Conservation (phyloP, 1,140 invertebrate species). For the Drosophila tani region DNA sequence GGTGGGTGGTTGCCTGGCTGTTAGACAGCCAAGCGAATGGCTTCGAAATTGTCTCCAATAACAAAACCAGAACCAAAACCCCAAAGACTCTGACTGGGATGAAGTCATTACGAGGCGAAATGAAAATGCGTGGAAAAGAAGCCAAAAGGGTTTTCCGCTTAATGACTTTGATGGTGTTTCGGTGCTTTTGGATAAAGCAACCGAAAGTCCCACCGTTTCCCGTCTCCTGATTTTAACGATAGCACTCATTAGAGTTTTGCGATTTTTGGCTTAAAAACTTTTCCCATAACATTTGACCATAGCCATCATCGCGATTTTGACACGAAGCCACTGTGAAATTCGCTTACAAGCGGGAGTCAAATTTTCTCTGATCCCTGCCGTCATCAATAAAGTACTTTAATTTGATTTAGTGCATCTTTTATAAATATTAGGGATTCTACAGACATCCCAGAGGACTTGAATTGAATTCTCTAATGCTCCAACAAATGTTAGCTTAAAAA, state of each 20-base stretch:
- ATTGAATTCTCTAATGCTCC: not conserved
- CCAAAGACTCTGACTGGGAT: constrained; percentile 54
- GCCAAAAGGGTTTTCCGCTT: constrained; percentile 76
- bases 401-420: constrained; percentile 6
- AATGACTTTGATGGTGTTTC: constrained; percentile 68
- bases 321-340: constrained; percentile 27
- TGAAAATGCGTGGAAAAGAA: constrained; percentile 67
- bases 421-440: not conserved
- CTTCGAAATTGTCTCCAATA: constrained; percentile 74
- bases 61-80: constrained; percentile 49
- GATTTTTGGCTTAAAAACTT: constrained; percentile 68
- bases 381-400: constrained; percentile 32
- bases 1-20: constrained; percentile 15
- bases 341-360: constrained; percentile 29
- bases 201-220: constrained; percentile 15
- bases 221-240: constrained; percentile 63
- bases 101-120: constrained; percentile 78
- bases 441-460: not conserved
- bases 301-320: constrained; percentile 51
- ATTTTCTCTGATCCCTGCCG: constrained; percentile 15
- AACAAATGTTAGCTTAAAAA: too few relatives aligned
- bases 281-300: constrained; percentile 72
- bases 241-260: constrained; percentile 72
- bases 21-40: constrained; percentile 52
- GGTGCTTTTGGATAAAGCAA: constrained; percentile 16